These are phyloP conservation scores for Pempheris klunzingeri DNA, from an alignment of 2,797 vertebrate genomes.

Conservation along the genomic window DNA sequence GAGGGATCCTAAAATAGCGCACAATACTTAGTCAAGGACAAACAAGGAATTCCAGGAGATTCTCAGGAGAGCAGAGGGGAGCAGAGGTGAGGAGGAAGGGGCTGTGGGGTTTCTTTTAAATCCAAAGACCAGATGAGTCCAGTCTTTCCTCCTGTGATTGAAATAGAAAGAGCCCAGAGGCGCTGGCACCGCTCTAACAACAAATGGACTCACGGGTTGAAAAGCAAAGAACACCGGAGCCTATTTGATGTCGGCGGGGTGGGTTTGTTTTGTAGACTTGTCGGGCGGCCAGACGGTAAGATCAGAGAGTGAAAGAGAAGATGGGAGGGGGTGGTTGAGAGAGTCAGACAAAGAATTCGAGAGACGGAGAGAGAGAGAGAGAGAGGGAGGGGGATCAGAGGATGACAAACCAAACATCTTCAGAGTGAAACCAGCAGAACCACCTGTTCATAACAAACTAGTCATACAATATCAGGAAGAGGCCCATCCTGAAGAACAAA, in stretches of 20 bases:
- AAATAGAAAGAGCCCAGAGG: conserved; percentile 53
- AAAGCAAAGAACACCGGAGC: conserved; percentile 22
- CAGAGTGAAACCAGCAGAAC: conserved; percentile 39
- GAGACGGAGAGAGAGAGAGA: conserved; percentile 20
- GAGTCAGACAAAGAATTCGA: no score
- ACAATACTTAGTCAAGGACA: conserved; percentile 50
- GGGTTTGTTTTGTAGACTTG: conserved; percentile 58
- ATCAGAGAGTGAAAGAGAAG: conserved; percentile 55
- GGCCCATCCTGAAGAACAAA: conserved; percentile 23
- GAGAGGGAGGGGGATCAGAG: conserved; percentile 20
- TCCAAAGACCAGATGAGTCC: conserved; percentile 58
- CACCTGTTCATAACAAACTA: conserved; percentile 53
- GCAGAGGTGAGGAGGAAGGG: conserved; percentile 35
- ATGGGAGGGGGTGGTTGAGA: not conserved
- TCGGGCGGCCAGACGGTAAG: conserved; percentile 37
- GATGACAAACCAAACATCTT: conserved; percentile 58
- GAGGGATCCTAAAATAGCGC: conserved; percentile 67
- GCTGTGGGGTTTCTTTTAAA: conserved; percentile 33
- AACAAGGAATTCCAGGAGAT: conserved; percentile 55
- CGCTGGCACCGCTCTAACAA: conserved; percentile 35
- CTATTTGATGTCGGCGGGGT: conserved; percentile 46
- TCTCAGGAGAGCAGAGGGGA: conserved; percentile 32
- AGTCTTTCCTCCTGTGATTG: conserved; percentile 29
- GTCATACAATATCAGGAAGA: conserved; percentile 52
- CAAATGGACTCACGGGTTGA: conserved; percentile 32